These are phyloP conservation scores for Tetrax tetrax DNA, from an alignment of 2,113 vertebrate genomes.

Conservation along the genomic window DNA sequence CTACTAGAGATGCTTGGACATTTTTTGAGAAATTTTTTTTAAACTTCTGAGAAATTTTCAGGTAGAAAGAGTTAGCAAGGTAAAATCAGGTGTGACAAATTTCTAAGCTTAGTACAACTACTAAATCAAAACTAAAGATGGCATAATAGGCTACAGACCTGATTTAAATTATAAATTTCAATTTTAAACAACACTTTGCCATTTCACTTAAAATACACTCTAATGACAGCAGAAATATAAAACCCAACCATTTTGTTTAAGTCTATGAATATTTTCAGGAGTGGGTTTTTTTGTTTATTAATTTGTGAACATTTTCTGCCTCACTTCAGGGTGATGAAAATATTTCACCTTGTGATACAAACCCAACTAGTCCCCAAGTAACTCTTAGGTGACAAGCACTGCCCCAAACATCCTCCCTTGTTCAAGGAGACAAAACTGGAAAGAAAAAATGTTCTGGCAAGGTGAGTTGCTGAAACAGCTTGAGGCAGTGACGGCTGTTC, in stretches of 20 bases:
- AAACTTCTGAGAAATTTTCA: not conserved
- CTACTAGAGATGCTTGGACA: not conserved
- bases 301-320: not conserved
- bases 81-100: not conserved
- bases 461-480: constrained; percentile 9
- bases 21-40: not conserved
- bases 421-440: not conserved
- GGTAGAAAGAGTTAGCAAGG: not conserved
- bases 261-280: not conserved
- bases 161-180: not conserved
- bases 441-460: constrained; percentile 7
- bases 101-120: not conserved
- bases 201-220: not conserved
- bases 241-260: fast-evolving
- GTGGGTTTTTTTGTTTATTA: not conserved
- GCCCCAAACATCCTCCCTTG: not conserved
- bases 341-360: not conserved
- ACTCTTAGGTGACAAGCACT: not conserved
- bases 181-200: not conserved
- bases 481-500: not conserved
- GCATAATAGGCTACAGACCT: not conserved
- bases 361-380: not conserved
- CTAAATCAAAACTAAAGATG: not conserved
- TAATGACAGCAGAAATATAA: not conserved
- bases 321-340: not conserved